Conservation (phyloP, 2,113 vertebrate genomes). For the Notechis scutatus region DNA sequence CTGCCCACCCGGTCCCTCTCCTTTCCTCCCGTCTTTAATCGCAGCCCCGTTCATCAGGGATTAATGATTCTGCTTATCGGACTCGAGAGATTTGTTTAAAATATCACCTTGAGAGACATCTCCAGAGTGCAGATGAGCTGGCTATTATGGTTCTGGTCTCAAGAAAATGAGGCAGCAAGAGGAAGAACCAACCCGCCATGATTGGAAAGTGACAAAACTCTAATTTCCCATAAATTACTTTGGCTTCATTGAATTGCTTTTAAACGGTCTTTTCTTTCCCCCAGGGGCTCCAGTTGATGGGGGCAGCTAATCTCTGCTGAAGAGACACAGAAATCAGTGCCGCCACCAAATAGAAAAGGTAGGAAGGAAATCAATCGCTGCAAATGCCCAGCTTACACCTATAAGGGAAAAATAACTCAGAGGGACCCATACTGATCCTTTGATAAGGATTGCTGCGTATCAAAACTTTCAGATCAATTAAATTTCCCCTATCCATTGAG, state of each 20-base stretch:
- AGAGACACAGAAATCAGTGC: background rate
- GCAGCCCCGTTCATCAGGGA: background rate
- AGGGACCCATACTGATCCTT: background rate
- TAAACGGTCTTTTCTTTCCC: constrained; percentile 31
- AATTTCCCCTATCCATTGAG: background rate
- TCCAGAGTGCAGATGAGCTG: background rate
- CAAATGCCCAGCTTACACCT: background rate
- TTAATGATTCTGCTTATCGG: constrained; percentile 27
- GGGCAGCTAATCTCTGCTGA: constrained; percentile 26
- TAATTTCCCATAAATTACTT: constrained; percentile 6
- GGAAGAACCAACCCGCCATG: background rate
- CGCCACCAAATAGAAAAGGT: background rate
- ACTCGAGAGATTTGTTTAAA: constrained; percentile 30
- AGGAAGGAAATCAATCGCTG: background rate
- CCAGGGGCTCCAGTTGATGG: constrained; percentile 3
- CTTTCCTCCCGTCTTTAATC: background rate
- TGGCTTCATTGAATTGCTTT: constrained; percentile 12
- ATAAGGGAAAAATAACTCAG: background rate
- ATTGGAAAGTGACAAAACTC: background rate
- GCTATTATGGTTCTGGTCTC: background rate
- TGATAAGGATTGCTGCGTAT: background rate
- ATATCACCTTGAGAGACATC: constrained; percentile 6
- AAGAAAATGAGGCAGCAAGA: rapidly evolving
- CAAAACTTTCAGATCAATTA: background rate
- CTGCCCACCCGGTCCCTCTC: background rate